phyloP scores from a whole-genome alignment of 2,113 vertebrate genomes.

The Crocuta crocuta region DNA sequence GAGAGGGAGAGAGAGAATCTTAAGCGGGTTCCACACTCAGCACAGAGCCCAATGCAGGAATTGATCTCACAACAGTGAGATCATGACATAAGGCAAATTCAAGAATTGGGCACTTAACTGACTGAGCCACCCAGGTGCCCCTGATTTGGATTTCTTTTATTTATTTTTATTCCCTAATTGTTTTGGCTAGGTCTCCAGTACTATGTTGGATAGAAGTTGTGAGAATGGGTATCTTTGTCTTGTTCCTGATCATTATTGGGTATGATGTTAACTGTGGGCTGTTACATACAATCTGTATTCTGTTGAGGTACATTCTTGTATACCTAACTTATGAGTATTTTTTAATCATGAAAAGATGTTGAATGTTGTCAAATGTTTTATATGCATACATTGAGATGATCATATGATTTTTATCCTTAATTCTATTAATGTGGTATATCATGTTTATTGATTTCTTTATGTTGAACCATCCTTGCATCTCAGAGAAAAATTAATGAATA shows the following conservation, averaged over 20 bases:
- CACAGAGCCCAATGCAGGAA: too few relatives aligned
- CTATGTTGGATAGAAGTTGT: neutral
- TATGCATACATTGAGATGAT: neutral
- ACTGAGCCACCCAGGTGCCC: too few relatives aligned
- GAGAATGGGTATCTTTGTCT: neutral
- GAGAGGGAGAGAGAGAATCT: too few relatives aligned
- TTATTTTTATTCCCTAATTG: neutral
- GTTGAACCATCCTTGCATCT: neutral
- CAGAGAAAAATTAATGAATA: neutral
- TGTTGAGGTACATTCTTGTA: neutral
- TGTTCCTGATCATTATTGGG: neutral
- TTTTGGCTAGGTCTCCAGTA: neutral
- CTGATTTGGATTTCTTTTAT: neutral
- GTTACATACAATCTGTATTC: neutral
- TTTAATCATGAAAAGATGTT: neutral
- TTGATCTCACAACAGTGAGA: too few relatives aligned
- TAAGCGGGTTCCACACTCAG: too few relatives aligned
- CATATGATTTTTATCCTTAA: neutral
- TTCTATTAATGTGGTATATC: neutral
- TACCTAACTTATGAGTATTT: neutral
- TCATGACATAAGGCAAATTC: too few relatives aligned
- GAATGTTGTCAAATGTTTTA: neutral
- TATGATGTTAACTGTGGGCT: neutral
- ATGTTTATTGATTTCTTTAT: neutral
- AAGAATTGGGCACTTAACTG: too few relatives aligned